Conservation (phyloP, 2,888 invertebrate genomes). For the Diplolepis rosae region DNA sequence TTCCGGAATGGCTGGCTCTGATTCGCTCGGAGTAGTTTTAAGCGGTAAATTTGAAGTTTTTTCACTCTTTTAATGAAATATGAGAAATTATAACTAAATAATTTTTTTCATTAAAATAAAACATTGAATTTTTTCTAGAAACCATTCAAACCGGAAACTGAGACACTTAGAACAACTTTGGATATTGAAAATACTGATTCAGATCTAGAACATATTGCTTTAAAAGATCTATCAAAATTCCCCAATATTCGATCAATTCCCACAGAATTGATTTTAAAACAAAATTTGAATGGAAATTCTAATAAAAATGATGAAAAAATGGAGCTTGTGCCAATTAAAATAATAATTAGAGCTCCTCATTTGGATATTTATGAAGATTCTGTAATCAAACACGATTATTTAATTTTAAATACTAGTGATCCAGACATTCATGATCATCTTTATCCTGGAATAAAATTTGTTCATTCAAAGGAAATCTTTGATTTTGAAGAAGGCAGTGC, state of each 20-base stretch:
- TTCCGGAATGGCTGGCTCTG: too few species aligned
- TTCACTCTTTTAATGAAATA: too few species aligned
- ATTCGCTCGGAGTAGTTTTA: too few species aligned
- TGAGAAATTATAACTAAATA: too few species aligned
- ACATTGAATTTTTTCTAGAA: neutral
- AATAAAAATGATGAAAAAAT: neutral
- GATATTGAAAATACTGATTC: neutral
- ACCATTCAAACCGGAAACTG: neutral
- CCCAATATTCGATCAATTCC: slow-evolving; percentile 5
- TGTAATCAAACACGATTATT: slow-evolving; percentile 58
- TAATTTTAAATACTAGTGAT: slow-evolving; percentile 58
- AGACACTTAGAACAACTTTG: neutral
- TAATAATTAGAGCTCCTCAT: slow-evolving; percentile 67
- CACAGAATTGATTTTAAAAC: too few species aligned
- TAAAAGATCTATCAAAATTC: neutral
- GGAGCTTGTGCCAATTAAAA: slow-evolving; percentile 55
- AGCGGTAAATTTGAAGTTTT: too few species aligned
- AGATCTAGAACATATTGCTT: neutral
- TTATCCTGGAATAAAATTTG: slow-evolving; percentile 34
- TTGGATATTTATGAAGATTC: slow-evolving; percentile 54
- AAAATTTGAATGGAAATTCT: neutral
- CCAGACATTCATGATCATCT: slow-evolving; percentile 62
- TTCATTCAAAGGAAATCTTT: neutral
- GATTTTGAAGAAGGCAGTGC: neutral
- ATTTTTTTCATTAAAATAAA: too few species aligned